Base-by-base conservation (phyloP, 2,888 invertebrate genomes). In the Fragum whitleyi region DNA sequence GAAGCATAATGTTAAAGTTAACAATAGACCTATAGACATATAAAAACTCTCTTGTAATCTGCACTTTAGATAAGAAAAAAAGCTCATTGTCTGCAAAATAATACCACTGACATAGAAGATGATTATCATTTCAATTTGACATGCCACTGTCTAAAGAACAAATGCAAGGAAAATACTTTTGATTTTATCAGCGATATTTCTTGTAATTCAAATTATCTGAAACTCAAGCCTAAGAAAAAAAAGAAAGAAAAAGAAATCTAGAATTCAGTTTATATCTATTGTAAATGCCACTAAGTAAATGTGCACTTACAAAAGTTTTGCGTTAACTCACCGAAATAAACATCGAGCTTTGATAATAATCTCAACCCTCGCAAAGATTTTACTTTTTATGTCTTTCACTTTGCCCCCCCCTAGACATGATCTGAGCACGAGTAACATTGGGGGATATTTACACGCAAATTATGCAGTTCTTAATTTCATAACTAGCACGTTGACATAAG, bases 141-240 rank as follows among this genome's bases (percentile, higher is more conserved):
- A 47, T 47, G 47, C 47, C 47, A 47, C 47, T 47, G 47, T 47
- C 47, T 47, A 47, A n/a, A 47, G 47, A 47, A 47, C 47, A 47
- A 47, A 47, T 47, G 47, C 47, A n/a, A 47, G 16, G 47, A 47
- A 47, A 47, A 47, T 47, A 16, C 47, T 47, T 47, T n/a, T 47
- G 47, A 47, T 47, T n/a, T 19, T 47, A 47, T 47, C 47, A 47
- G 16, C 47, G n/a, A 47, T 3, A 16, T 47, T 47, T 47, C 47
- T 47, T 47, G 47, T 47, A 47, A 5, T 47, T 5, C 47, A 47
- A 47, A 47, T 47, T 47, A 47, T 47, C 47, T 47, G 47, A 47
- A 47, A 47, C 47, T 47, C n/a, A 47, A 47, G 47, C 14, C 47
- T 47, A 2, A n/a, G 47, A 47, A n/a, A 3, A 47, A 47, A 47